Conservation (phyloP, 2,888 invertebrate genomes). For the Seladonia tumulorum region DNA sequence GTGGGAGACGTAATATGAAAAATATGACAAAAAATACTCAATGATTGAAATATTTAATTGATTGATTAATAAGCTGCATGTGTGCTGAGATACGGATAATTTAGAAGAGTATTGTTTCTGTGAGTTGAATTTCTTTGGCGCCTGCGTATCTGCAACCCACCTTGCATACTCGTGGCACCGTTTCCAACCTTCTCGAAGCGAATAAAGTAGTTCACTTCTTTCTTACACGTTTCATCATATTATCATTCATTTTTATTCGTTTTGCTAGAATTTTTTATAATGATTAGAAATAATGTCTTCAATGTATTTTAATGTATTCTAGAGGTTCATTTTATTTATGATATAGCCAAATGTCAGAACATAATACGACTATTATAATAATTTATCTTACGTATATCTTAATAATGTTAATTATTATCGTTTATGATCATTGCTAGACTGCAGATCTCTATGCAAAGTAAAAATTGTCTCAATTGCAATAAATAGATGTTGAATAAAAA, state of each 20-base stretch:
- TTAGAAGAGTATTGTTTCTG: neutral
- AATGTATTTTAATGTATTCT: too few relatives aligned
- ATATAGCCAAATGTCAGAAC: too few relatives aligned
- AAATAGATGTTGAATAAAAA: neutral
- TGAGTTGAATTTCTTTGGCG: constrained; percentile 38
- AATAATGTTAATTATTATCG: too few relatives aligned
- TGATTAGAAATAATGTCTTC: neutral
- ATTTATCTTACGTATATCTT: too few relatives aligned
- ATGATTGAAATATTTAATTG: neutral
- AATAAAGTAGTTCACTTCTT: neutral
- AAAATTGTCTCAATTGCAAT: neutral
- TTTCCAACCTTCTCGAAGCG: neutral
- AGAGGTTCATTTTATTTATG: too few relatives aligned
- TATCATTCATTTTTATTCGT: neutral
- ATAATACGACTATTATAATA: too few relatives aligned
- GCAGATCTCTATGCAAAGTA: neutral
- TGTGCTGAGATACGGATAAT: neutral
- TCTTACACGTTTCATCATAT: neutral
- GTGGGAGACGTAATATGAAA: neutral
- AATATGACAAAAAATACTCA: neutral
- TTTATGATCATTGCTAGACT: neutral
- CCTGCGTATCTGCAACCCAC: constrained; percentile 70
- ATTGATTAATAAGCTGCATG: neutral
- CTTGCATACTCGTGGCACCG: constrained; percentile 46
- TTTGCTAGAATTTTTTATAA: neutral